phyloP scores from a whole-genome alignment of 2,113 vertebrate genomes.

The Zosterops lateralis region DNA sequence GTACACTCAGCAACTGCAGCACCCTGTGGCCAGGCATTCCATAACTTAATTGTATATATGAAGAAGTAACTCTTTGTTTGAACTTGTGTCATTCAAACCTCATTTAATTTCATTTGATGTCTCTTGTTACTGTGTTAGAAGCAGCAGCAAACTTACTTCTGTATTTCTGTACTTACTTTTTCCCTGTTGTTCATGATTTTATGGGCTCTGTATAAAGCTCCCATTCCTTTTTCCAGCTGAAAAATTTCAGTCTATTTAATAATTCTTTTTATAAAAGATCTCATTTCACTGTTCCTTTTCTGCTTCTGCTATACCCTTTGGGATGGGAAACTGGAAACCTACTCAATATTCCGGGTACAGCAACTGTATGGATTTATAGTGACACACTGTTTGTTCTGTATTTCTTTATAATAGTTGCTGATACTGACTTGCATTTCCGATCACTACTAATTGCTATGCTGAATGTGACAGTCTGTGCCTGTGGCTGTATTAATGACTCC shows the following conservation, averaged over 20 bases:
- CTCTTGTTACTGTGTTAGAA: not conserved
- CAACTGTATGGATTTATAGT: not conserved
- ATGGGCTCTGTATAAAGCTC: not conserved
- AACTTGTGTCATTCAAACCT: constrained; percentile 36
- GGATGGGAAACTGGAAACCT: not conserved
- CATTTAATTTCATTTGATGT: constrained; percentile 18
- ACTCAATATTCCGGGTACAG: not conserved
- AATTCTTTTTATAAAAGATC: constrained; percentile 16
- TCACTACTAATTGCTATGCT: not conserved
- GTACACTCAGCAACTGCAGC: not conserved
- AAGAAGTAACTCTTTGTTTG: constrained; percentile 46
- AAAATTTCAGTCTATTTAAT: constrained; percentile 18
- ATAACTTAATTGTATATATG: constrained; percentile 24
- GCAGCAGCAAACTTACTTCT: constrained; percentile 18
- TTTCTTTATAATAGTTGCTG: not conserved
- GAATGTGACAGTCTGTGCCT: not conserved
- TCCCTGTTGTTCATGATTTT: constrained; percentile 2
- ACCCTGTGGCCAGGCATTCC: constrained; percentile 27
- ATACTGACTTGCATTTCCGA: not conserved
- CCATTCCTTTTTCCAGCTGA: not conserved
- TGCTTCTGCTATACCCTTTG: not conserved
- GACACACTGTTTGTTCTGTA: not conserved
- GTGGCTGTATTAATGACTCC: not conserved
- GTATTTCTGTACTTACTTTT: not conserved
- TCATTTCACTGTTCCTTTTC: constrained; percentile 13